Evolutionary conservation across 2,797 vertebrate species (phyloP), one percentile per base, ranked within the genome.

Genomic region (Micropoecilia bifurca): DNA sequence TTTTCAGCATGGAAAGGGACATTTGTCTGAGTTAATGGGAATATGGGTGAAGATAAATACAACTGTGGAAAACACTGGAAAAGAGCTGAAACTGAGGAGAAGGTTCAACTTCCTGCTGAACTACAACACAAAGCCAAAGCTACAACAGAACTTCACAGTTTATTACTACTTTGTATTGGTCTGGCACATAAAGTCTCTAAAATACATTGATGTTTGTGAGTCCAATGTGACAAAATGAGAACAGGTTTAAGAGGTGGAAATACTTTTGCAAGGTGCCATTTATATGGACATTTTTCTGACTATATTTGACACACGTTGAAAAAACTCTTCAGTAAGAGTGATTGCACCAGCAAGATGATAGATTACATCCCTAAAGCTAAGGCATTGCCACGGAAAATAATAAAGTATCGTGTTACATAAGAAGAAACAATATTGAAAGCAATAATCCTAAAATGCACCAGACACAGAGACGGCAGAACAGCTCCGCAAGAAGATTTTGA

Each of bases 391-490:
- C 68, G 50, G 6, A 61, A 71, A 28, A 73, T 73, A 71, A 45
- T 43, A 71, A 66, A 66, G 63, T 61, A 73, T 72, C 61, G 1
- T 41, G 61, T 33, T 57, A 77, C 18, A 75, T 39, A 36, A 72
- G 18, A 9, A 6, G 59, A 43, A 71, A 57, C 25, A 14, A 14
- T 68, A n/a, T 45, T 57, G n/a, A 28, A 71, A 50, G 28, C 28
- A 46, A 33, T 63, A 13, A 68, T 55, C 39, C 74, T 16, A 76
- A 47, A 68, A 48, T 73, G 43, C 48, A n/a, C 1, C 36, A 78
- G 59, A 74, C 59, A 50, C 9, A 61, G 33, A 74, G 50, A 33
- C 4, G 36, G 36, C 20, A 77, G 16, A 85, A 59, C 16, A 39
- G 45, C 30, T 12, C n/a, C 8, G 68, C 30, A 77, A 43, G 59